Evolutionary conservation across 2,888 invertebrate species (phyloP).

Genomic region (Lycaena phlaeas): DNA sequence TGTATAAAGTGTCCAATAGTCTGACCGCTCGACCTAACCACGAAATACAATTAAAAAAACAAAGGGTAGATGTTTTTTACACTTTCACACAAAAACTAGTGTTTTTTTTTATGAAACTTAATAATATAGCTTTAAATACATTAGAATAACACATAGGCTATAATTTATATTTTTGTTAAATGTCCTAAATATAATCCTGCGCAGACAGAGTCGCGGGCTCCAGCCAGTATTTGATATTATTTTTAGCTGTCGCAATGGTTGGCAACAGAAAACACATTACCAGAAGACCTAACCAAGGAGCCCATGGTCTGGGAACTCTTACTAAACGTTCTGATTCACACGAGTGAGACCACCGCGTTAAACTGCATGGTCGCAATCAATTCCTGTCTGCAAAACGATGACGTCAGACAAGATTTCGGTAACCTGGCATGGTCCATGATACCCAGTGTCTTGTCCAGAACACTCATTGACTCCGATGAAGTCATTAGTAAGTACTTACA

Average conservation of each 20-base stretch:
- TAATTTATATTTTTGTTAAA: too few relatives aligned
- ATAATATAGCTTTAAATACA: too few relatives aligned
- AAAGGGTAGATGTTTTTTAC: too few relatives aligned
- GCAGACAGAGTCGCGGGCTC: too few relatives aligned
- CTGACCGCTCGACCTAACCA: too few relatives aligned
- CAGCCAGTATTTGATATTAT: too few relatives aligned
- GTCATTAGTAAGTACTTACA: constrained; percentile 33
- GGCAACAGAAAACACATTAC: constrained; percentile 44
- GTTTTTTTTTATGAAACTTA: too few relatives aligned
- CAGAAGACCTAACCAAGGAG: constrained; percentile 40
- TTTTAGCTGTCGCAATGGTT: constrained; percentile 54
- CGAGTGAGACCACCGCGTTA: constrained; percentile 26
- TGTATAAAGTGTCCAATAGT: too few relatives aligned
- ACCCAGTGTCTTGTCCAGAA: constrained; percentile 44
- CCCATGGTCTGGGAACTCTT: constrained; percentile 49
- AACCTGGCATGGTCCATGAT: constrained; percentile 42
- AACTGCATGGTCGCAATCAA: constrained; percentile 45
- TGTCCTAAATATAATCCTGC: too few relatives aligned
- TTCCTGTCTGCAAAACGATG: constrained; percentile 35
- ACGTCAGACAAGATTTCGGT: constrained; percentile 37
- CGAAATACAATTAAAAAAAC: too few relatives aligned
- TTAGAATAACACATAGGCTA: too few relatives aligned
- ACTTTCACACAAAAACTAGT: too few relatives aligned
- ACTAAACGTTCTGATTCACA: constrained; percentile 41
- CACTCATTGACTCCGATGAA: constrained; percentile 38